Evolutionary conservation across 2,888 invertebrate species (phyloP), one percentile per base, ranked within the genome.

Genomic region (Eucera pruinosa): DNA sequence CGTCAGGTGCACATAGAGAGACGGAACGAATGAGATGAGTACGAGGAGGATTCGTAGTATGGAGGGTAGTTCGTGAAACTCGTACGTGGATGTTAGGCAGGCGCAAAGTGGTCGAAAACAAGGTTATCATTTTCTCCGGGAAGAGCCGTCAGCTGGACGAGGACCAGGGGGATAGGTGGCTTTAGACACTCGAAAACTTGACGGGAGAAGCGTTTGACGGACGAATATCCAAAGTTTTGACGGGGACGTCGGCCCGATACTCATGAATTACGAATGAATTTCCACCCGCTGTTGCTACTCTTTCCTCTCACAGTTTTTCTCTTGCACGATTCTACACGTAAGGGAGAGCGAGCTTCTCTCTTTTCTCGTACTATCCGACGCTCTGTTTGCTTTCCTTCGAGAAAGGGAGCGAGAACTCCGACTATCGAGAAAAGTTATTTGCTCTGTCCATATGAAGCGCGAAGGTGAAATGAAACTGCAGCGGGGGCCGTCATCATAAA

Each of bases 191-290:
- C 70, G 75, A 58, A 76, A 90, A 88, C 84, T 89, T 86, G 89
- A 89, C 86, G 88, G 83, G 87, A 80, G 82, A 88, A 88, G 89
- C 85, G 88, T 88, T 87, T 87, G 90, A 88, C 87, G 87, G 84
- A 86, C 89, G 85, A 88, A 88, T 87, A 87, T 86, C 82, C 83
- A 71, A 89, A 89, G 84, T 89, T 90, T 88, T 88, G 87, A 90
- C 89, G 85, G 85, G 70, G 75, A 68, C 70, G 78, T 81, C 80
- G 78, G 81, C 71, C 74, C 81, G 84, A 74, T 77, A 76, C 72
- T 85, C 82, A 88, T 90, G 88, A 90, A 90, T 90, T 89, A 89
- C 84, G 84, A 86, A 90, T 89, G 88, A 87, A 84, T 79, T 80
- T 70, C 71, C 54, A 23, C 47, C 71, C 48, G 52, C 39, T 65